These are phyloP conservation scores for Eledona agricola DNA, from an alignment of 2,888 invertebrate genomes.

Conservation along the genomic window DNA sequence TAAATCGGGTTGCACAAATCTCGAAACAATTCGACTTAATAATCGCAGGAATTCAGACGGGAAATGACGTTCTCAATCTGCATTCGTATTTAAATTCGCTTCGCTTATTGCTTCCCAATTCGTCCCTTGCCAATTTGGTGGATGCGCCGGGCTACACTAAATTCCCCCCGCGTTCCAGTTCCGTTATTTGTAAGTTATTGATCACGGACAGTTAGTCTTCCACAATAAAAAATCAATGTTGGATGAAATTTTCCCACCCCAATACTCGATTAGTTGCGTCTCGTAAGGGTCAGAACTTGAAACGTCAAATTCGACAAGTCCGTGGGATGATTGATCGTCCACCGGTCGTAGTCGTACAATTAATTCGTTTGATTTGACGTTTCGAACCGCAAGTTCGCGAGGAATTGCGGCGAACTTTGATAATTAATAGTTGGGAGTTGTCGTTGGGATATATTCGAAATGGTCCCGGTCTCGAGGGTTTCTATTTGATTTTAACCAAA, in stretches of 20 bases:
- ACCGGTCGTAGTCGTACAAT: neutral
- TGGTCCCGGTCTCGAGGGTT: slow-evolving; percentile 2
- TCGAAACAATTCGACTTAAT: slow-evolving; percentile 18
- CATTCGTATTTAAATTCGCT: slow-evolving; percentile 11
- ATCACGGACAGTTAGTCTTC: slow-evolving; percentile 24
- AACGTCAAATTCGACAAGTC: slow-evolving; percentile 6
- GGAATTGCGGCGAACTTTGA: slow-evolving; percentile 8
- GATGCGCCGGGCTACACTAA: slow-evolving; percentile 15
- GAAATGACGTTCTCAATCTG: slow-evolving; percentile 2
- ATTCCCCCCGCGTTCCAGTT: neutral
- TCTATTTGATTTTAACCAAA: slow-evolving; percentile 4
- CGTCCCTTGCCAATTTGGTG: slow-evolving; percentile 5
- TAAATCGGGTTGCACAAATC: slow-evolving; percentile 20
- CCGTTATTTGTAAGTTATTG: slow-evolving; percentile 20
- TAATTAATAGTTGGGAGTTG: slow-evolving; percentile 23
- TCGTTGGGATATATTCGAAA: slow-evolving; percentile 8
- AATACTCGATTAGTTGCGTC: slow-evolving; percentile 28
- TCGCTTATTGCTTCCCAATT: slow-evolving; percentile 1
- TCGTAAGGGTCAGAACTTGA: slow-evolving; percentile 23
- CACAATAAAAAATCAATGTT: slow-evolving; percentile 34
- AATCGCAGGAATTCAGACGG: slow-evolving; percentile 9
- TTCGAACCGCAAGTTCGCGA: neutral
- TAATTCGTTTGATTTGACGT: neutral
- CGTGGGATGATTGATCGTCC: neutral
- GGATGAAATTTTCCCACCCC: slow-evolving; percentile 9